Percentiles rank a stretch among this genome's conserved stretches.
These are phyloP conservation scores for Arctocebus calabarensis DNA, from an alignment of 2,797 vertebrate species.

Conservation along the genomic window DNA sequence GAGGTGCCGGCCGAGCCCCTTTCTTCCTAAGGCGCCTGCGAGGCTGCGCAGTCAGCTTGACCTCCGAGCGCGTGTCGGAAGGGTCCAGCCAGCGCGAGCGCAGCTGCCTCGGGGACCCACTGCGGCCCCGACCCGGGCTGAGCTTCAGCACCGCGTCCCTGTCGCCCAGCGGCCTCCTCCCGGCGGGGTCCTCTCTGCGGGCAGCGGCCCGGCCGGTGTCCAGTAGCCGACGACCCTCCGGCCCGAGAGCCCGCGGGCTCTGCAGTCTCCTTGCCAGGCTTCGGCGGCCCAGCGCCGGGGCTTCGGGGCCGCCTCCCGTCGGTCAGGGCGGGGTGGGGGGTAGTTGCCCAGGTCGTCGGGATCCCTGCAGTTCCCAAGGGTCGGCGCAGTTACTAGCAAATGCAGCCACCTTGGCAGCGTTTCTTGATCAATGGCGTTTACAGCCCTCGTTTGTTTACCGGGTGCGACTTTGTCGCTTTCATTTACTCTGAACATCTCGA, in stretches of 20 bases:
- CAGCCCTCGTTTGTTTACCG: neutral
- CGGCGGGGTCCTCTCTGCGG: accelerated
- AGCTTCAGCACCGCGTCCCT: accelerated
- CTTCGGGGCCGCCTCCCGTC: neutral
- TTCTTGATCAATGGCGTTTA: neutral
- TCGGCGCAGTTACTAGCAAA: neutral
- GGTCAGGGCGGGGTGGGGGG: neutral
- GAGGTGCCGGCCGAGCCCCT: neutral
- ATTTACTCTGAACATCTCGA: neutral
- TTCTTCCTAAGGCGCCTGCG: neutral
- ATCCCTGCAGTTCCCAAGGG: neutral
- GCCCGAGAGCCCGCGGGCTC: neutral
- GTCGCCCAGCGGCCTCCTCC: neutral
- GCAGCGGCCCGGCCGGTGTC: neutral
- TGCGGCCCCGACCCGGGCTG: neutral
- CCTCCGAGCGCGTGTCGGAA: neutral
- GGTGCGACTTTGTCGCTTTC: neutral
- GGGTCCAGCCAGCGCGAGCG: accelerated
- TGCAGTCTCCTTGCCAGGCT: neutral
- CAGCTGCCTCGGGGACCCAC: neutral
- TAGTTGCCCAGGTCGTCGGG: neutral
- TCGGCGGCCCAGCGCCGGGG: neutral
- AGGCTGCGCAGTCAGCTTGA: neutral
- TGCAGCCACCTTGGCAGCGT: neutral
- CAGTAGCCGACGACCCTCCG: neutral